phyloP scores from a whole-genome alignment of 2,888 invertebrate species.

The Platypus cylindrus region DNA sequence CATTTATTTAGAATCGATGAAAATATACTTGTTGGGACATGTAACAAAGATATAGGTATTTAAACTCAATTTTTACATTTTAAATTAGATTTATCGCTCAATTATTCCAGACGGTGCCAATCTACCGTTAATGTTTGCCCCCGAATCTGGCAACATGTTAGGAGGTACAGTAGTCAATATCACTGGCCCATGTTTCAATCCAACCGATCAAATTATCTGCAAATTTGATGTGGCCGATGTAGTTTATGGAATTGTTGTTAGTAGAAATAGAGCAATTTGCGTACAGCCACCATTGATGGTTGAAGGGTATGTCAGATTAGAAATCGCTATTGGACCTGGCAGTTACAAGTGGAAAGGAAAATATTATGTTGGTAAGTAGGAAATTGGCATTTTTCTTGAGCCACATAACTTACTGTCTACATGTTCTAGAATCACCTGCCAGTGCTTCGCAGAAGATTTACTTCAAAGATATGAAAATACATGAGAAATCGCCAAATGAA shows the following conservation, averaged over 20 bases:
- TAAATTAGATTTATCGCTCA: not conserved
- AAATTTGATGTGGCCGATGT: constrained; percentile 67
- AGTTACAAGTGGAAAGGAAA: constrained; percentile 81
- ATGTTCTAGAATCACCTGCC: constrained; percentile 66
- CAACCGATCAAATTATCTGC: constrained; percentile 63
- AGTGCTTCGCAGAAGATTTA: constrained; percentile 76
- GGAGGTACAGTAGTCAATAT: constrained; percentile 94
- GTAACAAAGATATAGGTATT: constrained; percentile 76
- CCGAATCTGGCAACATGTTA: constrained; percentile 93
- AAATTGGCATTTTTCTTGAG: not conserved
- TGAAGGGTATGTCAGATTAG: constrained; percentile 79
- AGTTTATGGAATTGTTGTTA: constrained; percentile 64
- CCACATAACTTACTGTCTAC: not conserved
- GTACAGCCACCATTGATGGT: constrained; percentile 77
- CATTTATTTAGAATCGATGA: constrained; percentile 94
- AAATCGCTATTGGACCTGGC: constrained; percentile 71
- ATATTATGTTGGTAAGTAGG: constrained; percentile 72
- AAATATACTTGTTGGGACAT: constrained; percentile 83
- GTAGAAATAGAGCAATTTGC: constrained; percentile 75
- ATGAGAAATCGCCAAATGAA: constrained; percentile 58
- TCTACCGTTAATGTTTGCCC: constrained; percentile 75
- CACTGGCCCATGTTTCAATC: constrained; percentile 87
- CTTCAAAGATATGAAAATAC: constrained; percentile 60
- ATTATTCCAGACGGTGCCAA: constrained; percentile 55
- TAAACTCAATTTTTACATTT: constrained; percentile 1